Base-by-base conservation (phyloP, 2,113 vertebrate species). In the Pygoscelis adeliae region DNA sequence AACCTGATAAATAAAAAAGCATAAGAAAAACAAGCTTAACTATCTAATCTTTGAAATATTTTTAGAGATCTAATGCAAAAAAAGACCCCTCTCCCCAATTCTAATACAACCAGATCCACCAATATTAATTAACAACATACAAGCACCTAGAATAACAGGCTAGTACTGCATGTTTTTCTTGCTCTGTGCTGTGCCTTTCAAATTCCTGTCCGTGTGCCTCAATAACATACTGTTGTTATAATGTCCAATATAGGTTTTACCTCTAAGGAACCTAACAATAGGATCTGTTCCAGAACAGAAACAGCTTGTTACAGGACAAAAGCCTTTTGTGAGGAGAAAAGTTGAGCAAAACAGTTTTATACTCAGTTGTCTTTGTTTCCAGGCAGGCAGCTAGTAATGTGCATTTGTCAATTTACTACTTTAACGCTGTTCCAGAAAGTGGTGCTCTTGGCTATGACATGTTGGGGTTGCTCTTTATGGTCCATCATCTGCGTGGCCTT, bases 201-300 rank as follows among this genome's bases (percentile, higher is more conserved):
- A 77, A 85, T 29, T 67, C 63, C 89, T 88, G 44, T 61, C 95
- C 87, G 25, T 86, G 83, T 90, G 61, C 74, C 81, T 93, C 88
- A 92, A 80, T 73, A 97, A 53, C 36, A 69, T 58, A 70, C 56
- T 71, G 56, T 74, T 94, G 30, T 96, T 95, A 62, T 34, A 90
- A 82, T 80, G 81, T 56, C 79, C 80, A 81, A 19, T 82, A 83
- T 50, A 96, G 89, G 81, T 96, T 97, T 97, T 84, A 84, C 89
- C 83, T 96, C 93, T 92, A 94, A 96, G 91, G 73, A 97, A 53
- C 67, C 19, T 65, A 95, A 98, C 95, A 98, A 98, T 97, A 91
- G 91, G 53, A 96, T 89, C 90, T 70, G 27, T 97, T 98, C 97
- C 81, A 95, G 97, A 98, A 98, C 85, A 87, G 86, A 92, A 96